These are phyloP conservation scores for Drosophila repleta DNA, from an alignment of 1,140 invertebrate genomes.

Conservation along the genomic window DNA sequence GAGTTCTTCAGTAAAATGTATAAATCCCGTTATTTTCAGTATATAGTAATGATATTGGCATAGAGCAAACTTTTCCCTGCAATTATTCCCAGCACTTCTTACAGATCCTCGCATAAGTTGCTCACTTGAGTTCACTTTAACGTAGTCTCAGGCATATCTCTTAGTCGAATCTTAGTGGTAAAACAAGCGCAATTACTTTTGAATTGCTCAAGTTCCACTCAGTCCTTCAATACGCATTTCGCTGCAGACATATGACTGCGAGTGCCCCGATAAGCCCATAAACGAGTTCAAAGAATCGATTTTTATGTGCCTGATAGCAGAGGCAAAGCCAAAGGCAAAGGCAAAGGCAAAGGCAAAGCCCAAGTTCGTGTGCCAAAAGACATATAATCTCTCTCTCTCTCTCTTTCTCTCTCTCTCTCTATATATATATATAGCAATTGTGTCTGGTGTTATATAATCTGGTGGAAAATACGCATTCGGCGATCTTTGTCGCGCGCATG, in stretches of 20 bases:
- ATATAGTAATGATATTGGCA: no score
- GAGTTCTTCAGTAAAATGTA: no score
- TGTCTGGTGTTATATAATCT: constrained; percentile 29
- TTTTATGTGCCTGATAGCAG: neutral
- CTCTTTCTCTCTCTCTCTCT: no score
- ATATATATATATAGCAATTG: neutral
- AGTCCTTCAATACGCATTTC: neutral
- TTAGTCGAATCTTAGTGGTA: no score
- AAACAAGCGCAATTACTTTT: no score
- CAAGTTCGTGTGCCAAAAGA: neutral
- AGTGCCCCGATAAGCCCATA: neutral
- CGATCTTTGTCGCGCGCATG: neutral
- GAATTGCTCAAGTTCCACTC: neutral
- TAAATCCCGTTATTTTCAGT: no score
- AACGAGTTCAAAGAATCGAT: constrained; percentile 1
- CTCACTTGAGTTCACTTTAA: no score
- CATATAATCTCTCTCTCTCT: no score
- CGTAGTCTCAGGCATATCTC: no score
- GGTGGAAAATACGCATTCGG: constrained; percentile 2
- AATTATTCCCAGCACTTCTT: no score
- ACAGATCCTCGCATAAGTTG: no score
- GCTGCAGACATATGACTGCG: neutral
- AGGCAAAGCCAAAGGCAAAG: neutral
- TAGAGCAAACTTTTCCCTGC: no score
- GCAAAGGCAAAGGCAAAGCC: neutral